phyloP scores from a whole-genome alignment of 2,888 invertebrate species.

The Torymus texanus region DNA sequence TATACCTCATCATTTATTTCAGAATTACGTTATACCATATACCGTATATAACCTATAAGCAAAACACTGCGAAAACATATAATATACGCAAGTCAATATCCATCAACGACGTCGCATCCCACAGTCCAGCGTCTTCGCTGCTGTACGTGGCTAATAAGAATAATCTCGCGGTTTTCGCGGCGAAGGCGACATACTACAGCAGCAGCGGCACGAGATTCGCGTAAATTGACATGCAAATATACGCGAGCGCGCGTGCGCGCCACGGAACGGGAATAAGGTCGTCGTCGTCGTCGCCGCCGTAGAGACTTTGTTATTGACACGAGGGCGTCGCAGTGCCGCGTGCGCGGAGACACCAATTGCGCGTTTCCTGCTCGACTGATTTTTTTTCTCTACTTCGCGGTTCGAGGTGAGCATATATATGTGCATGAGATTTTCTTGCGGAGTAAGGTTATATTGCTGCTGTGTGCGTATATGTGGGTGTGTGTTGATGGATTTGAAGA shows the following conservation, averaged over 20 bases:
- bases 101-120: no score
- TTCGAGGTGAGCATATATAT: no score
- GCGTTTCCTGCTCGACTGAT: conserved; percentile 33
- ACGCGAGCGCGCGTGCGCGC: conserved; percentile 57
- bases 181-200: conserved; percentile 28
- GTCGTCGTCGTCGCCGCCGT: conserved; percentile 54
- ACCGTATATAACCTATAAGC: no score
- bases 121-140: no score
- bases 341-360: conserved; percentile 33
- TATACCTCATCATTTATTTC: no score
- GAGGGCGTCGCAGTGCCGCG: not conserved
- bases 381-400: not conserved
- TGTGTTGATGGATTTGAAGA: no score
- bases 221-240: conserved; percentile 66
- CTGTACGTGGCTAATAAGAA: conserved; percentile 36
- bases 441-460: no score
- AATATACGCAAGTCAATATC: no score
- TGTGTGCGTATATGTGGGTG: no score
- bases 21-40: no score
- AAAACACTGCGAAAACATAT: no score
- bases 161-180: conserved; percentile 59
- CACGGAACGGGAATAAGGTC: conserved; percentile 60
- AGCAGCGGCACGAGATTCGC: conserved; percentile 57
- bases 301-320: conserved; percentile 58
- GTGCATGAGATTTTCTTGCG: no score